Percentiles rank a stretch among this genome's conserved stretches.
Conservation (phyloP, 2,888 invertebrate species). For the Macropis europaea region DNA sequence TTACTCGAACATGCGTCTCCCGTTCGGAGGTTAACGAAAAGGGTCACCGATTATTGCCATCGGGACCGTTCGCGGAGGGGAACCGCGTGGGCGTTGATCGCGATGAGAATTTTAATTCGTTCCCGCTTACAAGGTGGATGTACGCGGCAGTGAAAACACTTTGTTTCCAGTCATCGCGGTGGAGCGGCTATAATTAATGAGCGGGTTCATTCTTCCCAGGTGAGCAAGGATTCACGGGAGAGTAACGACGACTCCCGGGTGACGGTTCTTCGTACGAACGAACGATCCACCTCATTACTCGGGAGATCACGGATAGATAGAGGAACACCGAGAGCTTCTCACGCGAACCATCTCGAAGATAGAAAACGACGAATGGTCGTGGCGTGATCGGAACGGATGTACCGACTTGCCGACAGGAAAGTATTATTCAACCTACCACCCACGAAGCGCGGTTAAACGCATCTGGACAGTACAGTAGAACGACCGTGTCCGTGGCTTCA, state of each 20-base stretch:
- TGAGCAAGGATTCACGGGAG: slow-evolving; percentile 69
- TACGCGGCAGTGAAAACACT: slow-evolving; percentile 58
- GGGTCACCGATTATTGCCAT: slow-evolving; percentile 28
- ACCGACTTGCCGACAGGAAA: slow-evolving; percentile 48
- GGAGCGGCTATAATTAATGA: slow-evolving; percentile 66
- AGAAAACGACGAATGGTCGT: slow-evolving; percentile 54
- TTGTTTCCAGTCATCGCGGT: slow-evolving; percentile 66
- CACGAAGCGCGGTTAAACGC: slow-evolving; percentile 23
- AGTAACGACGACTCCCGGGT: slow-evolving; percentile 67
- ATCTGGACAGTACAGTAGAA: neutral
- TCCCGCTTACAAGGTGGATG: slow-evolving; percentile 37
- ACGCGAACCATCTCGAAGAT: slow-evolving; percentile 50
- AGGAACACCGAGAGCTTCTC: slow-evolving; percentile 56
- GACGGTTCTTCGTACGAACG: slow-evolving; percentile 48
- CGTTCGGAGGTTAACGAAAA: slow-evolving; percentile 48
- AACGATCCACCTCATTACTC: slow-evolving; percentile 69
- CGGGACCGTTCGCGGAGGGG: neutral
- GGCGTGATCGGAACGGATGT: slow-evolving; percentile 50
- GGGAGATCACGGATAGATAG: slow-evolving; percentile 63
- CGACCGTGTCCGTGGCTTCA: too few relatives aligned
- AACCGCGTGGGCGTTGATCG: slow-evolving; percentile 46
- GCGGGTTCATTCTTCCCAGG: slow-evolving; percentile 65
- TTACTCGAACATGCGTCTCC: slow-evolving; percentile 41
- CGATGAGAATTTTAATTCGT: slow-evolving; percentile 61
- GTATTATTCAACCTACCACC: slow-evolving; percentile 47